Percentiles rank a stretch among this genome's conserved stretches.
These are phyloP conservation scores for Brachionus sp. DNA, from an alignment of 1,140 invertebrate species.

Conservation along the genomic window DNA sequence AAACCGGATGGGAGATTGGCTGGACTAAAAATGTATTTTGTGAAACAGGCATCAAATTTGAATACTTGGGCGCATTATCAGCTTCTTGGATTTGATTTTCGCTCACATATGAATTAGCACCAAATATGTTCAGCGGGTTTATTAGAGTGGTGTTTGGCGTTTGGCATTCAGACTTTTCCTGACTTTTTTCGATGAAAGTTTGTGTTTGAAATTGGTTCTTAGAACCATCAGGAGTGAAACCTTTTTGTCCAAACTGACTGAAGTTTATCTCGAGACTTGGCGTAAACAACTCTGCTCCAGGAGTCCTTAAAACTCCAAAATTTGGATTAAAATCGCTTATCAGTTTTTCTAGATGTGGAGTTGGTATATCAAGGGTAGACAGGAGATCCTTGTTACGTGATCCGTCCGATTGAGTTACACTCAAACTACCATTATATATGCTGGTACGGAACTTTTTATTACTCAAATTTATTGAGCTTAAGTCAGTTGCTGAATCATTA, in stretches of 20 bases:
- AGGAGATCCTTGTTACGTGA: not conserved
- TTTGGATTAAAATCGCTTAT: not conserved
- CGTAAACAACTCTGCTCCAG: not conserved
- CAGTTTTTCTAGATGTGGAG: conserved; percentile 20
- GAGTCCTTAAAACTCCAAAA: not conserved
- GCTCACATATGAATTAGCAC: not conserved
- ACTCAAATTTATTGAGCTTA: not conserved
- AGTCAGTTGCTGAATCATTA: not conserved
- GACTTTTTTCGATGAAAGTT: not conserved
- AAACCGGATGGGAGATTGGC: not conserved
- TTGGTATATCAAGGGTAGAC: not conserved
- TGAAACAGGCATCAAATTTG: not conserved
- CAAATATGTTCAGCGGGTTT: conserved; percentile 18
- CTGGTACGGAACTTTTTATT: not conserved
- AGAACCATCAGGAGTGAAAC: not conserved
- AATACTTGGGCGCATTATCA: conserved; percentile 16
- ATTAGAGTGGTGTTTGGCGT: not conserved
- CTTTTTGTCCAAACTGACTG: not conserved
- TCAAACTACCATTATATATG: not conserved
- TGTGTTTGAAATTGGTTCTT: not conserved
- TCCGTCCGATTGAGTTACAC: not conserved
- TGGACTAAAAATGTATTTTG: not conserved
- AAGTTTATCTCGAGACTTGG: not conserved
- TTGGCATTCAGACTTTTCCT: not conserved
- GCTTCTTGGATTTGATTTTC: conserved; percentile 8